Percentiles rank a stretch among this genome's conserved stretches.
These are phyloP conservation scores for Hippocampus comes DNA, from an alignment of 2,113 vertebrate genomes.

Conservation along the genomic window DNA sequence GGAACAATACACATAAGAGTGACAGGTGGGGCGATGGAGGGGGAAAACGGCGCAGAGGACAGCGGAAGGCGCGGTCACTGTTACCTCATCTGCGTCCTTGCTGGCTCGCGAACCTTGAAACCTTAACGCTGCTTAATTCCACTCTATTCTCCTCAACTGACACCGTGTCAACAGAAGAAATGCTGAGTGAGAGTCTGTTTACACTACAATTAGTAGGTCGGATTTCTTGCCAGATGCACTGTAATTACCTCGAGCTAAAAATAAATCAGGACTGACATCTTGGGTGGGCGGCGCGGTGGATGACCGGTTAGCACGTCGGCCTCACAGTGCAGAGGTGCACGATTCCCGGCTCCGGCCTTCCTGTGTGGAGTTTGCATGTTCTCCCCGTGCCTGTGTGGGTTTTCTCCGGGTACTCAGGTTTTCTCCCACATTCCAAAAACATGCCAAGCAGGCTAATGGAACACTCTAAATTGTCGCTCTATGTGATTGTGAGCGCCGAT, in stretches of 20 bases:
- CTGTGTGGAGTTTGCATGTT: too few species aligned
- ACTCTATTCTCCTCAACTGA: not conserved
- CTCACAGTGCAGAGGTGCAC: too few species aligned
- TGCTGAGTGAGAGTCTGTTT: not conserved
- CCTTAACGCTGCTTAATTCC: not conserved
- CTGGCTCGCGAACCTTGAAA: not conserved
- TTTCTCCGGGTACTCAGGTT: too few species aligned
- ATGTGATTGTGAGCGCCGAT: too few species aligned
- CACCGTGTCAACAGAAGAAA: not conserved
- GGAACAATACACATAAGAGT: not conserved
- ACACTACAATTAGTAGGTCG: not conserved
- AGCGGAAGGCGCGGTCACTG: not conserved
- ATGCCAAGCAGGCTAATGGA: too few species aligned
- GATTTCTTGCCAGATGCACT: not conserved
- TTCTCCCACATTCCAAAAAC: too few species aligned
- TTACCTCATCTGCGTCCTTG: not conserved
- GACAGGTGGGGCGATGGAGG: not conserved
- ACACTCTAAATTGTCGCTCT: too few species aligned
- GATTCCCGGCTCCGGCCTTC: too few species aligned
- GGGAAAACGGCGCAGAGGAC: not conserved
- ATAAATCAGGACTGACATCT: too few species aligned
- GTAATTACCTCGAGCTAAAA: not conserved
- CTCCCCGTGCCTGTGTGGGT: too few species aligned
- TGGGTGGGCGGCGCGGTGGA: too few species aligned
- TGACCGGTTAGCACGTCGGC: too few species aligned